Percentiles rank a stretch among this genome's conserved stretches.
Conservation (phyloP, 2,888 invertebrate species). For the Cheilosia scutellata region DNA sequence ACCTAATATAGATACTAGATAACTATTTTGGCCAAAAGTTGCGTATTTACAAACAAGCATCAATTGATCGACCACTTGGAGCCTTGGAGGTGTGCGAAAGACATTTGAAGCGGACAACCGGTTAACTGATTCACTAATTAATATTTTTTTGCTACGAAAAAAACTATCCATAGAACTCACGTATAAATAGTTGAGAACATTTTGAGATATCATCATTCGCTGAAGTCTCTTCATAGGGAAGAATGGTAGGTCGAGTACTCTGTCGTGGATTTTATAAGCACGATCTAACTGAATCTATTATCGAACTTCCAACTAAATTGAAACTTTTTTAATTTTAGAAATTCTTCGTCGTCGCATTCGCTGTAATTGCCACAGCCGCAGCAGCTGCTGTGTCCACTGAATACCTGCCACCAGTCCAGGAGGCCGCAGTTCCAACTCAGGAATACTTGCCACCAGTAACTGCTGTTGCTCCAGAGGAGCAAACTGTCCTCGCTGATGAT, state of each 20-base stretch:
- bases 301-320: background rate
- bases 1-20: conserved; percentile 35
- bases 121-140: conserved; percentile 51
- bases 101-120: conserved; percentile 45
- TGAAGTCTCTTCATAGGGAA: conserved; percentile 61
- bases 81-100: conserved; percentile 46
- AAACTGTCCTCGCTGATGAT: conserved; percentile 79
- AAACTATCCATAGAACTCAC: background rate
- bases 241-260: conserved; percentile 58
- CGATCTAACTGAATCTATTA: background rate
- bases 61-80: conserved; percentile 24
- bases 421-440: conserved; percentile 68
- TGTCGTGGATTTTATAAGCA: background rate
- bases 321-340: conserved; percentile 77
- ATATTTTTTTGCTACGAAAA: conserved; percentile 18
- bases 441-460: conserved; percentile 75
- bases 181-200: conserved; percentile 65
- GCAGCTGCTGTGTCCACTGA: conserved; percentile 75
- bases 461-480: conserved; percentile 43
- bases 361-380: conserved; percentile 81
- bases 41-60: conserved; percentile 24
- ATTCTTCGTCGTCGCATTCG: conserved; percentile 81
- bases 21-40: background rate
- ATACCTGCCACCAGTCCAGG: conserved; percentile 74
- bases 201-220: conserved; percentile 62